Evolutionary conservation across 1,140 invertebrate species (phyloP), one percentile per base, ranked within the genome.

Genomic region (Pseudachorutes palmiensis): DNA sequence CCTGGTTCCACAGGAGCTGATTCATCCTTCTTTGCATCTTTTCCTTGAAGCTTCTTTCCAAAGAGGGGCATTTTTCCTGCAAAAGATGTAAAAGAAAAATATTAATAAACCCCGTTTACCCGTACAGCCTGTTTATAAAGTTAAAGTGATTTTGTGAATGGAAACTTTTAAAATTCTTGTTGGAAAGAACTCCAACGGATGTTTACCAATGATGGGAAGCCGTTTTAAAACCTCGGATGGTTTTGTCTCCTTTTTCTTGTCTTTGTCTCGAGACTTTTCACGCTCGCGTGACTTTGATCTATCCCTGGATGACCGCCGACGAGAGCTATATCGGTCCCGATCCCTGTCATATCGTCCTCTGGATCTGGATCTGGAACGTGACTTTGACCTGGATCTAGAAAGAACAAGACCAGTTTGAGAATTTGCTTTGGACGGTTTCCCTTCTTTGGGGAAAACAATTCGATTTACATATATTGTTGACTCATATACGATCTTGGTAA

Each of bases 121-220:
- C 19, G 36, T 45, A 19, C 36, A 12, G 9, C 36, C 9, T 45
- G 9, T 45, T 45, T 45, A 45, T 12, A 19, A 12, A 19, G 19
- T 9, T 45, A 45, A 9, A 45, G 19, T 45, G 69, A 69, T n/a
- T n/a, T n/a, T n/a, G n/a, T n/a, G n/a, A n/a, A n/a, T n/a, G n/a
- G n/a, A n/a, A n/a, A n/a, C n/a, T n/a, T n/a, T n/a, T n/a, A n/a
- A n/a, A n/a, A n/a, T n/a, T n/a, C n/a, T n/a, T n/a, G n/a, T n/a
- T n/a, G n/a, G n/a, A n/a, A n/a, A n/a, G n/a, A n/a, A n/a, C n/a
- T n/a, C n/a, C n/a, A n/a, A n/a, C n/a, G n/a, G n/a, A 67, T 68
- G 69, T 62, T 73, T 73, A 58, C 72, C 72, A 67, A 73, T 73
- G 30, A 73, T 69, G 0, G 72, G 72, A 14, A 73, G 48, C 29